Evolutionary conservation across 2,888 invertebrate genomes (phyloP), one percentile per base, ranked within the genome.

Genomic region (Caenorhabditis sp.): DNA sequence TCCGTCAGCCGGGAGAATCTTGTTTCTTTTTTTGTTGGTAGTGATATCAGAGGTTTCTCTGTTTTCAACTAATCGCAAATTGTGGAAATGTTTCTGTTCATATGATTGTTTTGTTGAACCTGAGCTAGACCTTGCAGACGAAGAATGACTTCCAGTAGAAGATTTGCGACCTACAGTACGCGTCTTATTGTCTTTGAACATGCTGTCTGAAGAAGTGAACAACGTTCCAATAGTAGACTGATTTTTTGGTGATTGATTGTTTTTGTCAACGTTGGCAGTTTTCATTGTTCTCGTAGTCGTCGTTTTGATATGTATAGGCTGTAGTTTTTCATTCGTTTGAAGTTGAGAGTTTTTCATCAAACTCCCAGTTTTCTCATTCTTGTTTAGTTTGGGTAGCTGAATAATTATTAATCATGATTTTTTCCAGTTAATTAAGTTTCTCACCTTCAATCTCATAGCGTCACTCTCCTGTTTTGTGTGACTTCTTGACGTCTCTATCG

Each of bases 1-100:
- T n/a, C n/a, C n/a, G n/a, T n/a, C n/a, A n/a, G n/a, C n/a, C n/a
- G n/a, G n/a, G n/a, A n/a, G n/a, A n/a, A n/a, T n/a, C n/a, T 43
- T 43, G 43, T 51, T 53, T 26, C 58, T 57, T 43, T 67, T 5
- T 3, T 43, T 10, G n/a, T n/a, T n/a, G n/a, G n/a, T n/a, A n/a
- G n/a, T n/a, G n/a, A n/a, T n/a, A n/a, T n/a, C n/a, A n/a, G n/a
- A n/a, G n/a, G n/a, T n/a, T n/a, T n/a, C n/a, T 17, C 6, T 17
- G 14, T 43, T 43, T 10, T 43, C 43, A 43, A 17, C 6, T 17
- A 10, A 12, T 14, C 43, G 12, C 17, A 17, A 17, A 14, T 43
- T 43, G 3, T 43, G 43, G 14, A 43, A 43, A 43, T 43, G 43
- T 43, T 43, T 43, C 14, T 43, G 43, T 5, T 43, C 43, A 3